phyloP scores from a whole-genome alignment of 2,113 vertebrate species.

The Ptychochromis oligacanthus region DNA sequence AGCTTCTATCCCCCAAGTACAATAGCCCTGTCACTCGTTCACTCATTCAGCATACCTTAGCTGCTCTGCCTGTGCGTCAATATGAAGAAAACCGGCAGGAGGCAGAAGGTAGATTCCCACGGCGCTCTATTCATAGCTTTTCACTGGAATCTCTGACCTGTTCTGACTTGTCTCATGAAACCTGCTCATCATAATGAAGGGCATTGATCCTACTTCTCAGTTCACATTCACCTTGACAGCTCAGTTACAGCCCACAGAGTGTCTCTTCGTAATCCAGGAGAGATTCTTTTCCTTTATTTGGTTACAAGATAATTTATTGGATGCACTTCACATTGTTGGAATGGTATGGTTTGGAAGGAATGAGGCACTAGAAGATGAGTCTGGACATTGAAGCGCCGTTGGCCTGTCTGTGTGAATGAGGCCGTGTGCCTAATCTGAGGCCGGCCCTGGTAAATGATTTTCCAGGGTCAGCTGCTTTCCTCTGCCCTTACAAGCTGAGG shows the following conservation, averaged over 20 bases:
- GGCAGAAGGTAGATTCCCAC: conserved; percentile 68
- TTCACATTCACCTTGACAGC: conserved; percentile 70
- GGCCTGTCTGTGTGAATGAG: conserved; percentile 3
- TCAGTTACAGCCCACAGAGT: conserved; percentile 57
- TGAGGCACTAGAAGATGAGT: neutral
- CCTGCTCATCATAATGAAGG: conserved; percentile 68
- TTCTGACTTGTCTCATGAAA: conserved; percentile 73
- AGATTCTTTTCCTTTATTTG: conserved; percentile 48
- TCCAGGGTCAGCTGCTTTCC: conserved; percentile 64
- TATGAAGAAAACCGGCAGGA: conserved; percentile 48
- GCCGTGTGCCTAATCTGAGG: conserved; percentile 48
- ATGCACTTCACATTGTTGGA: conserved; percentile 4
- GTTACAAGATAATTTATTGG: conserved; percentile 29
- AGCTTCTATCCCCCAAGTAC: conserved; percentile 54
- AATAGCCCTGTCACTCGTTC: conserved; percentile 70
- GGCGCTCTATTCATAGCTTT: conserved; percentile 70
- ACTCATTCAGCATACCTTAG: conserved; percentile 64
- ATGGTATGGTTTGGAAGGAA: conserved; percentile 18
- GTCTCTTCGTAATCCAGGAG: conserved; percentile 46
- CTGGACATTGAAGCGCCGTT: neutral
- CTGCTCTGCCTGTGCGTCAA: conserved; percentile 57
- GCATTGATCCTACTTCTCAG: conserved; percentile 65
- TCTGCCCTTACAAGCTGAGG: conserved; percentile 52
- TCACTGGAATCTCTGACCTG: conserved; percentile 74
- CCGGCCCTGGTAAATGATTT: conserved; percentile 70